Evolutionary conservation across 2,113 vertebrate species (phyloP), one percentile per base, ranked within the genome.

Genomic region (Amia ocellicauda): DNA sequence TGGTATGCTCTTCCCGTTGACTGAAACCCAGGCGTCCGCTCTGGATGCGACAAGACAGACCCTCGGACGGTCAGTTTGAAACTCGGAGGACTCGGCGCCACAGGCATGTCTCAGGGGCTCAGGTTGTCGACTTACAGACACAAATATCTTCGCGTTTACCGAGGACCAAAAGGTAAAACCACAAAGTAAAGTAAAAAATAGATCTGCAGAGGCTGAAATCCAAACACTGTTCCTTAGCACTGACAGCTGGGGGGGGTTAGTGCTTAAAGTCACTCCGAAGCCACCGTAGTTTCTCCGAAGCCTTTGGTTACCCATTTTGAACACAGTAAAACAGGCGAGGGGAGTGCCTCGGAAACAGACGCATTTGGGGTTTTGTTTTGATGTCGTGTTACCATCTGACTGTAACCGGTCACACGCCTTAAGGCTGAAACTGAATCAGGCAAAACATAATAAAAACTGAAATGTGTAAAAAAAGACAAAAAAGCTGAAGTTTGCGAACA

Each of bases 121-220:
- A 77, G 83, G 77, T 82, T 80, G 75, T 78, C 89, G 82, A 86
- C 78, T 86, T 82, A 83, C 80, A 88, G 74, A 81, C 79, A 86
- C 82, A 77, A 79, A 78, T 85, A 80, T 73, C 52, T 74, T 78
- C 81, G 81, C 82, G 83, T 83, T n/a, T 85, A 82, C 81, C 73
- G 78, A 78, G 77, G 80, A 68, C n/a, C n/a, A n/a, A n/a, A n/a
- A n/a, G n/a, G n/a, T n/a, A n/a, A n/a, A n/a, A n/a, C n/a, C n/a
- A n/a, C n/a, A 69, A 60, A 65, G 26, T 43, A 69, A 62, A 63
- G 68, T 61, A 61, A 60, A 28, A 57, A 80, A 43, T 74, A 85
- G 74, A 79, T 73, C 74, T 83, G 80, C 74, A 79, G 71, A 66
- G 55, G 75, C 78, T 73, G 67, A 77, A 71, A 82, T 26, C 74